Conservation (phyloP, 2,797 vertebrate genomes). For the Lacerta viridis region DNA sequence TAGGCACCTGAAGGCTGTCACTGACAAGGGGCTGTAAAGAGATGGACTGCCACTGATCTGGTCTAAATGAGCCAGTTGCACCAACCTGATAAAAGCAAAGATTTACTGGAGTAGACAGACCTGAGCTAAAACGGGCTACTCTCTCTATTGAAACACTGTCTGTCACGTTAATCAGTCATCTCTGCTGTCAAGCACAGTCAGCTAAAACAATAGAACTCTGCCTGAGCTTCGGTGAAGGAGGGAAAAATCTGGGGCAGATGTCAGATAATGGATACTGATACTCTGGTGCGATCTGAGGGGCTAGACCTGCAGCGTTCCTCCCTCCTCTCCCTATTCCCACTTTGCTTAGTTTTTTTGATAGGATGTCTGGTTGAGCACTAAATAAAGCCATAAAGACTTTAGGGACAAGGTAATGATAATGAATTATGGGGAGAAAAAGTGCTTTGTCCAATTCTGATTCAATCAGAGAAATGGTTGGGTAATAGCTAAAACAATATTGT, state of each 20-base stretch:
- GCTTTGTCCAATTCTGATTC: neutral
- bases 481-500: constrained; percentile 50
- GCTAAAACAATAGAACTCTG: constrained; percentile 62
- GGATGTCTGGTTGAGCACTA: constrained; percentile 30
- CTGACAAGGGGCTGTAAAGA: constrained; percentile 75
- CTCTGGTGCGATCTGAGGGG: constrained; percentile 52
- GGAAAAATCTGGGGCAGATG: constrained; percentile 33
- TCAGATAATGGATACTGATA: constrained; percentile 57
- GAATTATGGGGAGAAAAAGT: constrained; percentile 41
- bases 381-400: constrained; percentile 40
- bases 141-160: constrained; percentile 68
- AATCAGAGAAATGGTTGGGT: constrained; percentile 40
- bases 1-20: constrained; percentile 75
- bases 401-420: constrained; percentile 51
- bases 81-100: constrained; percentile 80
- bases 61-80: constrained; percentile 77
- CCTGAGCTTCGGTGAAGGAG: constrained; percentile 49
- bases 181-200: constrained; percentile 62
- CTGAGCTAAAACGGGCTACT: constrained; percentile 71
- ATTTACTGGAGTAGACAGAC: constrained; percentile 78
- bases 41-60: constrained; percentile 75
- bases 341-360: constrained; percentile 39
- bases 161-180: constrained; percentile 73
- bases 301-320: neutral
- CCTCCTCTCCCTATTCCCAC: neutral